These are phyloP conservation scores for Drosophila hamatofila DNA, from an alignment of 2,888 invertebrate genomes.

Conservation along the genomic window DNA sequence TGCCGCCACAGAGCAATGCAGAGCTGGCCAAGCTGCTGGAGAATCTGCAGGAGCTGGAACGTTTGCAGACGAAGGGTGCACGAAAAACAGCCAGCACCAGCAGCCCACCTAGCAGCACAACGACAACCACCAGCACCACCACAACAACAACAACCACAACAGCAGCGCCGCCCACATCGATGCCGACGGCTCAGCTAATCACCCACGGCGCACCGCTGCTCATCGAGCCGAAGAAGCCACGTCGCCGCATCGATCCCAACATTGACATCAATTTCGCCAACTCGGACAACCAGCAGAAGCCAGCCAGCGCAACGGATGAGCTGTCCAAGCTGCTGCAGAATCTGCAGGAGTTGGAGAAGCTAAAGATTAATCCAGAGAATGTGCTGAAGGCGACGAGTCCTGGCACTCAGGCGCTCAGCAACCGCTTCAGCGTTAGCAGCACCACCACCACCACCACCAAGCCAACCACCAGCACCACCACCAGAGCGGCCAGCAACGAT, in stretches of 20 bases:
- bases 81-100: not conserved
- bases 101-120: constrained; percentile 29
- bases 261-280: constrained; percentile 79
- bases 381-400: constrained; percentile 62
- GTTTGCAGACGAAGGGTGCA: constrained; percentile 66
- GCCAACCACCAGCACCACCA: constrained; percentile 22
- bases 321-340: constrained; percentile 86
- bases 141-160: constrained; percentile 44
- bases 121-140: constrained; percentile 52
- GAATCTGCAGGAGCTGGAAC: constrained; percentile 84
- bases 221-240: constrained; percentile 80
- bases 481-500: constrained; percentile 41
- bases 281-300: constrained; percentile 70
- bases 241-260: constrained; percentile 81
- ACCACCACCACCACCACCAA: constrained; percentile 7
- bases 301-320: constrained; percentile 73
- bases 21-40: constrained; percentile 86
- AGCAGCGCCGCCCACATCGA: constrained; percentile 48
- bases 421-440: constrained; percentile 61
- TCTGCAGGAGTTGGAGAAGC: constrained; percentile 83
- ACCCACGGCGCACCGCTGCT: constrained; percentile 78
- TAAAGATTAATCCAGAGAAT: constrained; percentile 78
- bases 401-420: constrained; percentile 50
- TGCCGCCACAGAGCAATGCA: constrained; percentile 64
- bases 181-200: constrained; percentile 65